Conservation (phyloP, 2,797 vertebrate genomes). For the Tokudaia muenninki region DNA sequence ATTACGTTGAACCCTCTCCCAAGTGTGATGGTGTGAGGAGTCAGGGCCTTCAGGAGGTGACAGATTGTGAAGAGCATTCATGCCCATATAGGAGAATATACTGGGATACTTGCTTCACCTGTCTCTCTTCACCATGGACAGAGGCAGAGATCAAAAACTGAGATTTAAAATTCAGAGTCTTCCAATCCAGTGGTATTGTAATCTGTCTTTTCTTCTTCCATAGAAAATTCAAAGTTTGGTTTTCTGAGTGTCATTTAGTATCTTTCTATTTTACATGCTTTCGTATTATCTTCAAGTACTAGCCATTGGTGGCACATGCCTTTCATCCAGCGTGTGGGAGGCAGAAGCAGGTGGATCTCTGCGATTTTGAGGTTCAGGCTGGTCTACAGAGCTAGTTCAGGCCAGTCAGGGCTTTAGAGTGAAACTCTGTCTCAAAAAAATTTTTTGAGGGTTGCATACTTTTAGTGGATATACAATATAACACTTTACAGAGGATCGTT, state of each 20-base stretch:
- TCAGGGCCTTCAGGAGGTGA: neutral
- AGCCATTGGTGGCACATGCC: fast-evolving
- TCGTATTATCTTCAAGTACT: neutral
- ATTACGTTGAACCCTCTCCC: neutral
- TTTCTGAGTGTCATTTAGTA: constrained; percentile 13
- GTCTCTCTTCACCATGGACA: neutral
- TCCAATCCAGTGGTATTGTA: neutral
- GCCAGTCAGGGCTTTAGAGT: no score
- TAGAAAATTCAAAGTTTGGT: neutral
- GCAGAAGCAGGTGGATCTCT: neutral
- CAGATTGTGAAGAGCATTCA: neutral
- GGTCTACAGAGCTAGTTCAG: neutral
- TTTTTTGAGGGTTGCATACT: neutral
- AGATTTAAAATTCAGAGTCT: neutral
- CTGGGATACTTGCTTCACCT: neutral
- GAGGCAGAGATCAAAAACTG: neutral
- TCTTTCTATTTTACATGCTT: constrained; percentile 2
- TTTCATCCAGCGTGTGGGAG: neutral
- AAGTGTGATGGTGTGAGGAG: neutral
- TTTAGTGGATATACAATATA: neutral
- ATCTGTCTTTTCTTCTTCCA: neutral
- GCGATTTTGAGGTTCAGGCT: neutral
- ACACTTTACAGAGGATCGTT: neutral
- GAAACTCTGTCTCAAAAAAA: neutral
- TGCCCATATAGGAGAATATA: neutral